phyloP scores from a whole-genome alignment of 2,797 vertebrate genomes.

The Falco rusticolus region DNA sequence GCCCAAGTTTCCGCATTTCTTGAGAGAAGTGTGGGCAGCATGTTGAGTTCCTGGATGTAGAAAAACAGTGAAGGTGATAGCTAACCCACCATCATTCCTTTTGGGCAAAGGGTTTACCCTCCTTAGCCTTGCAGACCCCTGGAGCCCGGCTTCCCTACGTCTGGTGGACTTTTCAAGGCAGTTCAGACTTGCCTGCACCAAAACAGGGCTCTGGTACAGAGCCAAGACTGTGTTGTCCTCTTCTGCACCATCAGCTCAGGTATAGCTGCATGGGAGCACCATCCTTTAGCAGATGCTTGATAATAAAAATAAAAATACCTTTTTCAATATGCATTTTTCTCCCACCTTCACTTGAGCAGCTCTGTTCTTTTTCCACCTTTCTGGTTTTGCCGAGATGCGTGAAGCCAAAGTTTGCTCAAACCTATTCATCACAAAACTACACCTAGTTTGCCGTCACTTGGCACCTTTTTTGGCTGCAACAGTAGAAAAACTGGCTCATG shows the following conservation, averaged over 20 bases:
- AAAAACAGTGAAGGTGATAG: background rate
- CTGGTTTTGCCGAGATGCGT: background rate
- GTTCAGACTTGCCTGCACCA: background rate
- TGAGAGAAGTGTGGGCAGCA: background rate
- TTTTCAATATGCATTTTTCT: background rate
- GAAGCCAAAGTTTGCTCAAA: constrained; percentile 1
- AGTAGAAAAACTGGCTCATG: constrained; percentile 51
- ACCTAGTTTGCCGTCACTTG: constrained; percentile 31
- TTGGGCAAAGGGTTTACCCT: background rate
- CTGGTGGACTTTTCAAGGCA: background rate
- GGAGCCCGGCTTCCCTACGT: background rate
- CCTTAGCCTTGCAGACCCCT: background rate
- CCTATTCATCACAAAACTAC: constrained; percentile 19
- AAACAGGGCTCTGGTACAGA: background rate
- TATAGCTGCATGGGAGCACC: background rate
- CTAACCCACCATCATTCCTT: background rate
- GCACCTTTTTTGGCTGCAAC: constrained; percentile 39
- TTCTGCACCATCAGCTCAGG: background rate
- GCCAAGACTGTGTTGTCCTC: background rate
- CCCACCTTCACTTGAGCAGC: background rate
- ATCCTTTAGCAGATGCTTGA: background rate
- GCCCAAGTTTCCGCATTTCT: background rate
- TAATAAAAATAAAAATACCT: background rate
- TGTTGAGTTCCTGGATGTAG: background rate
- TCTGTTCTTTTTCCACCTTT: background rate